phyloP scores from a whole-genome alignment of 1,140 invertebrate species.

The Calosoma granatense region DNA sequence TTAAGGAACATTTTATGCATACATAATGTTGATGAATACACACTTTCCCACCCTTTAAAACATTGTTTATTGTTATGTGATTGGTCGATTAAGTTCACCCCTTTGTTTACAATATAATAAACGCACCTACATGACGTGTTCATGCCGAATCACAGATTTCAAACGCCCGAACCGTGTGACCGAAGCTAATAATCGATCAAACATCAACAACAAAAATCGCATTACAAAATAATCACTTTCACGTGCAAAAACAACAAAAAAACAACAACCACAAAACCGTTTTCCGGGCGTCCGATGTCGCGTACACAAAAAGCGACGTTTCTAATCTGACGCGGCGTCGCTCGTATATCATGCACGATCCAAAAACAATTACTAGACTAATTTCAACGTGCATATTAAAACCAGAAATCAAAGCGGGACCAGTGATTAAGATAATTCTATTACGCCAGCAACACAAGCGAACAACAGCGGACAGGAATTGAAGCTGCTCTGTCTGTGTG shows the following conservation, averaged over 20 bases:
- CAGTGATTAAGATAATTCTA: slow-evolving; percentile 8
- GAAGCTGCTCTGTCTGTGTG: neutral
- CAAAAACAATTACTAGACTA: slow-evolving; percentile 8
- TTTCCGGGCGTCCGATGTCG: neutral
- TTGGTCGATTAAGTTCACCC: no score
- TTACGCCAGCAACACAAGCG: neutral
- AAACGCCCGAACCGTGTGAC: no score
- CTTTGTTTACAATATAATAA: no score
- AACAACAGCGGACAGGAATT: no score
- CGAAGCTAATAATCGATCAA: neutral
- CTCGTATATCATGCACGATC: neutral
- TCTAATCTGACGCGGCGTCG: neutral
- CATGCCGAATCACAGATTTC: no score
- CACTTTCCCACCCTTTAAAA: no score
- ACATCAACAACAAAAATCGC: neutral
- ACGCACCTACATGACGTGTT: no score
- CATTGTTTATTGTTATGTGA: no score
- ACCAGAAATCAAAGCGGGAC: slow-evolving; percentile 4
- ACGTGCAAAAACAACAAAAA: neutral
- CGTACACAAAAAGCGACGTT: neutral
- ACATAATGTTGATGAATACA: no score
- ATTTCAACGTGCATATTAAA: slow-evolving; percentile 5
- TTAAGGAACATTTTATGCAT: no score
- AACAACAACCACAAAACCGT: neutral
- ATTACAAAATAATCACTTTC: neutral